phyloP scores from a whole-genome alignment of 2,888 invertebrate genomes.

The Xanthia togata region DNA sequence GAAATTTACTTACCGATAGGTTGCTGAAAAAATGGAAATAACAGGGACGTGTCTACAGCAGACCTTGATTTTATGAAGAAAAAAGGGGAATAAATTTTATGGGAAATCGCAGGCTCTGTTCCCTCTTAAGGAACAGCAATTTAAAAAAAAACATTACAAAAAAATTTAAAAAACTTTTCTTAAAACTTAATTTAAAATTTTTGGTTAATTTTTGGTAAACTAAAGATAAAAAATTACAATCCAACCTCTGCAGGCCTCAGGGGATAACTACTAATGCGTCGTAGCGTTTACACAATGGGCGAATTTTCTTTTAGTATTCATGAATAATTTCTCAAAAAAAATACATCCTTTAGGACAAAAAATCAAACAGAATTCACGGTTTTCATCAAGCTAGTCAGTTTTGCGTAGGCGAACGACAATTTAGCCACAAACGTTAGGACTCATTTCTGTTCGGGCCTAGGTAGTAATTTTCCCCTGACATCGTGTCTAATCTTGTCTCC shows the following conservation, averaged over 20 bases:
- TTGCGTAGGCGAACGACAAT: slow-evolving; percentile 24
- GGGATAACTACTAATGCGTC: neutral
- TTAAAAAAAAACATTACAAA: too few species aligned
- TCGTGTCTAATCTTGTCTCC: slow-evolving; percentile 65
- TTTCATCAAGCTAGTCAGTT: neutral
- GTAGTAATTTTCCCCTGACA: slow-evolving; percentile 75
- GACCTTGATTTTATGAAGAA: too few species aligned
- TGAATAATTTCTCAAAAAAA: neutral
- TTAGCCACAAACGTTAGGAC: slow-evolving; percentile 44
- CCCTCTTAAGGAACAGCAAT: too few species aligned
- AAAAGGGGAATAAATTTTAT: too few species aligned
- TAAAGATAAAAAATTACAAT: slow-evolving; percentile 16
- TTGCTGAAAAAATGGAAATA: too few species aligned
- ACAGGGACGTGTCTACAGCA: too few species aligned
- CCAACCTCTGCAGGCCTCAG: neutral
- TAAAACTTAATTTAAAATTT: too few species aligned
- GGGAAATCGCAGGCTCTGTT: too few species aligned
- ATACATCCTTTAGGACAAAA: neutral
- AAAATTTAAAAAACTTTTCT: too few species aligned
- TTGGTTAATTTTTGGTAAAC: neutral
- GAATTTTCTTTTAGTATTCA: slow-evolving; percentile 5
- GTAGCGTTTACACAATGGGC: slow-evolving; percentile 21
- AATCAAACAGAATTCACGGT: slow-evolving; percentile 7
- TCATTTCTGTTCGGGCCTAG: slow-evolving; percentile 17
- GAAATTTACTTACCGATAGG: too few species aligned